Conservation (phyloP, 2,113 vertebrate genomes). For the Mesocricetus auratus region DNA sequence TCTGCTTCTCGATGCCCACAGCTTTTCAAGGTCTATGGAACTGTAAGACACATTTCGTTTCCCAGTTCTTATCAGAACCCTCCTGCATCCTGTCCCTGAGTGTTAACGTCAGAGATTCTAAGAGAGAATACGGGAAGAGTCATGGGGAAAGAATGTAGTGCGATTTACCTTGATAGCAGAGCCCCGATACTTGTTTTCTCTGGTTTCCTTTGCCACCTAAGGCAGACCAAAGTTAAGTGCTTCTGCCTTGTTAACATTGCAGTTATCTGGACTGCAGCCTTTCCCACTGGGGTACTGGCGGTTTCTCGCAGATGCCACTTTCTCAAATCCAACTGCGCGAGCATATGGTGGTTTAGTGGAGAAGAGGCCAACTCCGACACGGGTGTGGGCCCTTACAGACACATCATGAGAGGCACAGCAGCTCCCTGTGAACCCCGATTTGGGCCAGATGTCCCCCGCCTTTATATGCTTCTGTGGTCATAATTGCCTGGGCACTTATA, state of each 20-base stretch:
- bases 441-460: constrained; percentile 48
- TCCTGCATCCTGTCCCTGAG: constrained; percentile 58
- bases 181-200: constrained; percentile 84
- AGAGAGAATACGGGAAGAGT: constrained; percentile 74
- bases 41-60: constrained; percentile 9
- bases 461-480: constrained; percentile 31
- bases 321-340: constrained; percentile 76
- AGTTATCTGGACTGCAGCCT: constrained; percentile 82
- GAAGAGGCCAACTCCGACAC: constrained; percentile 56
- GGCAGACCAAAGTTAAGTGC: constrained; percentile 85
- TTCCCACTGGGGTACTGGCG: constrained; percentile 69
- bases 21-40: constrained; percentile 19
- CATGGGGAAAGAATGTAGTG: constrained; percentile 77
- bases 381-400: constrained; percentile 37
- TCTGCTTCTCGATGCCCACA: constrained; percentile 62
- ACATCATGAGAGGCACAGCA: constrained; percentile 24
- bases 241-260: constrained; percentile 83
- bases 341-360: constrained; percentile 67
- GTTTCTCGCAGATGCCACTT: constrained; percentile 68
- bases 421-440: constrained; percentile 21
- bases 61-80: constrained; percentile 57
- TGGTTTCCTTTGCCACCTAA: constrained; percentile 84
- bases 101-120: constrained; percentile 75
- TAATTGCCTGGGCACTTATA: constrained; percentile 19
- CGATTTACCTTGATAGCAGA: constrained; percentile 82